Conservation (phyloP, 2,888 invertebrate genomes). For the Diaperis boleti region DNA sequence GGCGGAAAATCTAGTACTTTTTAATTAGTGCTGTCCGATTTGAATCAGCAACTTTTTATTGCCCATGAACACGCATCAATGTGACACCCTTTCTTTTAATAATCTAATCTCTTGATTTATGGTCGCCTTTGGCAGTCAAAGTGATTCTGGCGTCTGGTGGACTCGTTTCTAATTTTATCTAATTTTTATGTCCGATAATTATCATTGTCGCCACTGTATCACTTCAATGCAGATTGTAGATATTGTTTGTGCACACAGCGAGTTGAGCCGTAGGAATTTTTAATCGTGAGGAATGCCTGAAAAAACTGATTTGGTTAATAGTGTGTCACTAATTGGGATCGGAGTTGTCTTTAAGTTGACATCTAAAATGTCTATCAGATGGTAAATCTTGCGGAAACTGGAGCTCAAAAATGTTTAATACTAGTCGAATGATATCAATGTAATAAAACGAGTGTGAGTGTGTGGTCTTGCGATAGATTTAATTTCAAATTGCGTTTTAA, state of each 20-base stretch:
- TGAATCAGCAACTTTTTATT: background rate
- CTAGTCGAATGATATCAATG: background rate
- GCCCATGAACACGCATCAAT: background rate
- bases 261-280: background rate
- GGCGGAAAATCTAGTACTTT: background rate
- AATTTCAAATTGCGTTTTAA: conserved; percentile 6
- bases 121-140: conserved; percentile 1
- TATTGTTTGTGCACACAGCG: conserved; percentile 5
- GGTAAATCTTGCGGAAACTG: background rate
- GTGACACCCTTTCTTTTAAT: background rate
- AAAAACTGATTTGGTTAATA: conserved; percentile 10
- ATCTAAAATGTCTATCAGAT: conserved; percentile 1
- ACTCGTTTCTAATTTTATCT: background rate
- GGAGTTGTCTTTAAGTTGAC: background rate
- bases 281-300: background rate
- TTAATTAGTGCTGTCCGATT: too few relatives aligned
- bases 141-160: conserved; percentile 1
- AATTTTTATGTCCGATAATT: conserved; percentile 5
- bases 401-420: background rate
- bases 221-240: conserved; percentile 4
- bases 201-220: conserved; percentile 3
- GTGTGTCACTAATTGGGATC: conserved; percentile 2
- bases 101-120: background rate
- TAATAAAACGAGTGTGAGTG: background rate
- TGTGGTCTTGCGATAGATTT: conserved; percentile 6